phyloP scores from a whole-genome alignment of 2,888 invertebrate species.

The Thymelicus sylvestris region DNA sequence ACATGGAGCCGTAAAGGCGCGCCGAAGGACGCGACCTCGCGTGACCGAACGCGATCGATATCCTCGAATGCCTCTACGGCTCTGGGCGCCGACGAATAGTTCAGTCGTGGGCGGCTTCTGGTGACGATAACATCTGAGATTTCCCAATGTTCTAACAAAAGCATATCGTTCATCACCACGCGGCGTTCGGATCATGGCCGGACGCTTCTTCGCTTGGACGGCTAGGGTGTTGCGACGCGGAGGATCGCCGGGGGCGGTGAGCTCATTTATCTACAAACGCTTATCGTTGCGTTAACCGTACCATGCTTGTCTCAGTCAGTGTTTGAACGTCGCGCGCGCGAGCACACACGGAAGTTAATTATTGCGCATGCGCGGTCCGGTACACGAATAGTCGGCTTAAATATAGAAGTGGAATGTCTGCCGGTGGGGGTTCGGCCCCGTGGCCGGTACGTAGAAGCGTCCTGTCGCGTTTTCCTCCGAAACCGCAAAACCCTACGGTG shows the following conservation, averaged over 20 bases:
- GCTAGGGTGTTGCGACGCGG: constrained; percentile 75
- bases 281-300: constrained; percentile 71
- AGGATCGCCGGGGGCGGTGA: constrained; percentile 81
- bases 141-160: constrained; percentile 30
- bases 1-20: constrained; percentile 71
- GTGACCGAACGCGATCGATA: constrained; percentile 76
- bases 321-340: constrained; percentile 79
- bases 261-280: constrained; percentile 76
- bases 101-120: constrained; percentile 73
- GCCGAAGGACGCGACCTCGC: constrained; percentile 84
- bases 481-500: constrained; percentile 75
- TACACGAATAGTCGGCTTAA: constrained; percentile 83
- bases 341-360: constrained; percentile 82
- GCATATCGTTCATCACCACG: constrained; percentile 44
- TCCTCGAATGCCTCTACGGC: constrained; percentile 58
- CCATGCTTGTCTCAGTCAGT: constrained; percentile 75
- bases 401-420: constrained; percentile 81
- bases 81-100: constrained; percentile 58
- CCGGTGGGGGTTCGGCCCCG: constrained; percentile 87
- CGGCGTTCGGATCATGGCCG: constrained; percentile 59
- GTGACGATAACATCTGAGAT: constrained; percentile 65
- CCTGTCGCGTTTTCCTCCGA: constrained; percentile 76
- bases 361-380: constrained; percentile 76
- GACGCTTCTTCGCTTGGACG: constrained; percentile 73
- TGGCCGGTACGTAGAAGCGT: constrained; percentile 89